A percentile compares a stretch with the other conserved stretches of the same genome.
These are phyloP conservation scores for Caenorhabditis sulstoni DNA, from an alignment of 2,888 invertebrate genomes.

Conservation along the genomic window DNA sequence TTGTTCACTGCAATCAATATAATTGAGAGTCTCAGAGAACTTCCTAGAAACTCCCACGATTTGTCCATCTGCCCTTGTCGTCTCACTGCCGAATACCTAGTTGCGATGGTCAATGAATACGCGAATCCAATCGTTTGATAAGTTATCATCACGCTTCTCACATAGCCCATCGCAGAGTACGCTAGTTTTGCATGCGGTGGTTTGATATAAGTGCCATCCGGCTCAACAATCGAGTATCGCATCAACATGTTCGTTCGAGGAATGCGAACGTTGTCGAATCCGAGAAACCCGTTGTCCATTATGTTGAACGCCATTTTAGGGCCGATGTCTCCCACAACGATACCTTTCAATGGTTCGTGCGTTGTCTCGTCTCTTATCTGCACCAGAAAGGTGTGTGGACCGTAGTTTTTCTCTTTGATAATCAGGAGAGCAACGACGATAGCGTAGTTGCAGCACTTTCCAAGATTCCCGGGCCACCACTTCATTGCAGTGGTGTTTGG, in stretches of 20 bases:
- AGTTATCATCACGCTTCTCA: constrained; percentile 62
- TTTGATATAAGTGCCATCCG: constrained; percentile 90
- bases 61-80: constrained; percentile 91
- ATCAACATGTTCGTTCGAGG: constrained; percentile 92
- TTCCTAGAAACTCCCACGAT: constrained; percentile 84
- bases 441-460: constrained; percentile 91
- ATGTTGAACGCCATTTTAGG: constrained; percentile 93
- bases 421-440: constrained; percentile 93
- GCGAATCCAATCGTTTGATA: constrained; percentile 86
- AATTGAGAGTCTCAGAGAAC: too few relatives aligned
- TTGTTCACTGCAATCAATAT: constrained; percentile 82
- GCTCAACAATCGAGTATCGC: constrained; percentile 86
- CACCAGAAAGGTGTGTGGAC: constrained; percentile 92
- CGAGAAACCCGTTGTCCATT: constrained; percentile 93
- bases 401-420: constrained; percentile 86
- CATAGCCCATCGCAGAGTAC: constrained; percentile 91
- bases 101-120: constrained; percentile 91
- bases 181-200: constrained; percentile 89
- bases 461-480: constrained; percentile 73
- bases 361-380: constrained; percentile 92
- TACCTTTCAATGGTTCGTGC: constrained; percentile 87
- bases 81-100: constrained; percentile 92
- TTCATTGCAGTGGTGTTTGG: constrained; percentile 88
- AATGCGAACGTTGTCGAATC: constrained; percentile 90
- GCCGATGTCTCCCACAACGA: constrained; percentile 95